phyloP scores from a whole-genome alignment of 2,888 invertebrate genomes.

The Chrysotoxum bicinctum region DNA sequence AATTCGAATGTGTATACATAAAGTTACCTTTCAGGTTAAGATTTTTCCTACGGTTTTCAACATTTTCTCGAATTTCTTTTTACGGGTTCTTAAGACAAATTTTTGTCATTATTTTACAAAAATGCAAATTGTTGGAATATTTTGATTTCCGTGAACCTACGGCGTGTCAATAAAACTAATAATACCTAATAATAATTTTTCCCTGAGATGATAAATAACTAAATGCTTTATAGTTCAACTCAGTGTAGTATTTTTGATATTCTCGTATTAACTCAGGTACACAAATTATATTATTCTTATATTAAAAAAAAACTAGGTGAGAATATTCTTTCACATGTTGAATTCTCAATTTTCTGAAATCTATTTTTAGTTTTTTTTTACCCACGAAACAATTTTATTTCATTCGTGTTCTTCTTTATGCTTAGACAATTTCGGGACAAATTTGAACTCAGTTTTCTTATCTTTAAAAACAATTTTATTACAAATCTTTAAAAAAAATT shows the following conservation, averaged over 20 bases:
- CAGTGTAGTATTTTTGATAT: neutral
- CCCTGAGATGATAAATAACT: neutral
- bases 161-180: no score
- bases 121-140: no score
- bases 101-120: no score
- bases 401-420: conserved; percentile 41
- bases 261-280: neutral
- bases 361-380: conserved; percentile 39
- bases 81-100: no score
- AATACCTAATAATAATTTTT: no score
- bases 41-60: no score
- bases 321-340: conserved; percentile 14
- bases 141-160: no score
- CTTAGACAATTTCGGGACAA: conserved; percentile 1
- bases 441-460: neutral
- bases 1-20: no score
- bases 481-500: neutral
- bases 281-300: neutral
- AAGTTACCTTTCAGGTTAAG: no score
- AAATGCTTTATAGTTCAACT: neutral
- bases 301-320: conserved; percentile 45
- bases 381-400: conserved; percentile 52
- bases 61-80: no score
- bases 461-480: neutral
- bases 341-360: neutral